Conservation (phyloP, 2,888 invertebrate species). For the Dasypogon diadema region DNA sequence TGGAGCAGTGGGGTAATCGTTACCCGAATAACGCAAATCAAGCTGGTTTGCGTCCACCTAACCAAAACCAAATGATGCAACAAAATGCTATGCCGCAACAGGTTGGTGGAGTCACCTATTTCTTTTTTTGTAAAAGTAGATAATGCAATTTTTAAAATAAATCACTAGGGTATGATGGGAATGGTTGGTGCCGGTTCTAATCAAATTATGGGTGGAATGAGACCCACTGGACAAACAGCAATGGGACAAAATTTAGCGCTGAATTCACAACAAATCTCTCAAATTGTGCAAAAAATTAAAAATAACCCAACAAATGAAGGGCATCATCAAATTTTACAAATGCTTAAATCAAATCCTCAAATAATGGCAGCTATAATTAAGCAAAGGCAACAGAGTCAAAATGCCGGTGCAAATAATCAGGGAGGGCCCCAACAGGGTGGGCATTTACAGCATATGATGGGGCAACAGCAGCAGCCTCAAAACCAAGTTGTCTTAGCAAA, state of each 20-base stretch:
- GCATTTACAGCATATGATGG: conserved; percentile 67
- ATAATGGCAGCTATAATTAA: conserved; percentile 96
- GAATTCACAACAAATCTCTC: conserved; percentile 78
- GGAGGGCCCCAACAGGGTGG: conserved; percentile 60
- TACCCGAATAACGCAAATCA: conserved; percentile 67
- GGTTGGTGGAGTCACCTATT: too few species aligned
- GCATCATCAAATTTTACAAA: conserved; percentile 88
- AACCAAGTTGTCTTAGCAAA: conserved; percentile 71
- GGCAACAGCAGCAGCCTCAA: conserved; percentile 67
- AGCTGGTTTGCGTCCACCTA: conserved; percentile 69
- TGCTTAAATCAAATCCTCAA: conserved; percentile 93
- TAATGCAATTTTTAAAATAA: conserved; percentile 25
- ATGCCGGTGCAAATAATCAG: conserved; percentile 58
- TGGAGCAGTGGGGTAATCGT: conserved; percentile 72
- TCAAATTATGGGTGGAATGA: conserved; percentile 60
- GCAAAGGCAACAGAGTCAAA: conserved; percentile 77
- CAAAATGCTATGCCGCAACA: conserved; percentile 66
- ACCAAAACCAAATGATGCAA: conserved; percentile 70
- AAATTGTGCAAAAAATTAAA: conserved; percentile 89
- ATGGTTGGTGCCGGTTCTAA: conserved; percentile 63
- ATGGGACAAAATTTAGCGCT: conserved; percentile 61
- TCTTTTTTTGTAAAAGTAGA: too few species aligned
- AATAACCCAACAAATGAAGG: conserved; percentile 93
- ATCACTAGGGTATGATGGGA: conserved; percentile 65
- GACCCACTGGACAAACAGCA: conserved; percentile 66